Evolutionary conservation across 2,797 vertebrate species (phyloP).

Genomic region (Simalia tracyae): DNA sequence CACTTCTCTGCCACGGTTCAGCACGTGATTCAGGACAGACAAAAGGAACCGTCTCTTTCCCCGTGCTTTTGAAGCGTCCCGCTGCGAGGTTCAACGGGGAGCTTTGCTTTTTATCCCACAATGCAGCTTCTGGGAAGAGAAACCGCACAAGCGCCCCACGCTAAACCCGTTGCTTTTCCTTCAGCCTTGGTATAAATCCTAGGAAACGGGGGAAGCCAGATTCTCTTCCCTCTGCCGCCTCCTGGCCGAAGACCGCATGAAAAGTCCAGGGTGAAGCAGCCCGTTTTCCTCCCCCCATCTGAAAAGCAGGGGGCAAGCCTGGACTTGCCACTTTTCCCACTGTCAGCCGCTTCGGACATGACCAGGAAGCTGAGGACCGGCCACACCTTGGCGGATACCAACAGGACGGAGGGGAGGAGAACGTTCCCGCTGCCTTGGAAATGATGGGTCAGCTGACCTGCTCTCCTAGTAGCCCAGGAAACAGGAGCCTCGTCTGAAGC

Average conservation of each 20-base stretch:
- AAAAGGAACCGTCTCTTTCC: background rate
- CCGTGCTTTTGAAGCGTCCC: background rate
- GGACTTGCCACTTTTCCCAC: background rate
- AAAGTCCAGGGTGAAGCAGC: background rate
- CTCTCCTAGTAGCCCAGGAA: constrained; percentile 28
- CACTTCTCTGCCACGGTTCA: too few species aligned
- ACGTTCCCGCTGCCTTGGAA: background rate
- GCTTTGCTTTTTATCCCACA: background rate
- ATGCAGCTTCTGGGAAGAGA: background rate
- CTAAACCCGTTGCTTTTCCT: too few species aligned
- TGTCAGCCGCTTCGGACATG: background rate
- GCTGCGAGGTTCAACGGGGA: background rate
- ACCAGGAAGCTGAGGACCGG: constrained; percentile 4
- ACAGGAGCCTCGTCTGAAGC: background rate
- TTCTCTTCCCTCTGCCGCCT: background rate
- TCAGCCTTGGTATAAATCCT: background rate
- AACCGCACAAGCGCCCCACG: background rate
- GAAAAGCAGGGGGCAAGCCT: background rate
- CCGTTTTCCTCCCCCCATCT: background rate
- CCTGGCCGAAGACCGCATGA: background rate
- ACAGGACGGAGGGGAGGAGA: background rate
- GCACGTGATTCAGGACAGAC: too few species aligned
- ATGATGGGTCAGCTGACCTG: background rate
- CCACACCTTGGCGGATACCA: constrained; percentile 13
- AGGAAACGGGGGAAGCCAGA: background rate